Evolutionary conservation across 2,797 vertebrate species (phyloP), one percentile per base, ranked within the genome.

Genomic region (Coreius guichenoti): DNA sequence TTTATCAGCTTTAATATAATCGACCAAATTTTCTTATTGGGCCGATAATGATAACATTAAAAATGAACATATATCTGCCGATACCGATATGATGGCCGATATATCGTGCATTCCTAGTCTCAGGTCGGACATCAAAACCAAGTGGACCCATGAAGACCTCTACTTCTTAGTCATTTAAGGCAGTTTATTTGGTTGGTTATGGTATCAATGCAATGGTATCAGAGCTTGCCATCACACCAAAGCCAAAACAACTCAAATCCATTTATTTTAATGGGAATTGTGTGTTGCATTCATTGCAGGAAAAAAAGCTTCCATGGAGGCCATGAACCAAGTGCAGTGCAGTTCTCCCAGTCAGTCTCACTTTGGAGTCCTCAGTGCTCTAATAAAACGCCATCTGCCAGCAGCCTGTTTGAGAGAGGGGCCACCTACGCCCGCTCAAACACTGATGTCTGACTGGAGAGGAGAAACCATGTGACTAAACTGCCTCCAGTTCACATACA

Each of bases 351-450:
- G 81, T 82, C 67, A 31, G 73, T 49, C 76, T 33, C 78, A 84
- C 81, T 56, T 31, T 8, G 58, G 21, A 51, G 69, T 82, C 67
- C 82, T 56, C 81, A 82, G 80, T 47, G 79, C 88, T 82, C 82
- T 86, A 86, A 77, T 85, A 85, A 88, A 83, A 80, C 81, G n/a
- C 90, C 90, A 89, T 88, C 89, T 90, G 87, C 88, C 73, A 79
- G 81, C 80, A 51, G 67, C 58, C 67, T 1, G 19, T 26, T 76
- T 83, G 81, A 81, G 72, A 81, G 81, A 36, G 11, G n/a, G 5
- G 58, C 82, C 82, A 85, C 85, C 85, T 82, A 88, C 87, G 65
- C 82, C 74, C 69, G 80, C 83, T 87, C 83, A 83, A 89, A 87
- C 82, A 72, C 29, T 33, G 82, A 65, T n/a, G 49, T 76, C 72